Evolutionary conservation across 2,888 invertebrate species (phyloP).

Genomic region (Diplolepis rosae): DNA sequence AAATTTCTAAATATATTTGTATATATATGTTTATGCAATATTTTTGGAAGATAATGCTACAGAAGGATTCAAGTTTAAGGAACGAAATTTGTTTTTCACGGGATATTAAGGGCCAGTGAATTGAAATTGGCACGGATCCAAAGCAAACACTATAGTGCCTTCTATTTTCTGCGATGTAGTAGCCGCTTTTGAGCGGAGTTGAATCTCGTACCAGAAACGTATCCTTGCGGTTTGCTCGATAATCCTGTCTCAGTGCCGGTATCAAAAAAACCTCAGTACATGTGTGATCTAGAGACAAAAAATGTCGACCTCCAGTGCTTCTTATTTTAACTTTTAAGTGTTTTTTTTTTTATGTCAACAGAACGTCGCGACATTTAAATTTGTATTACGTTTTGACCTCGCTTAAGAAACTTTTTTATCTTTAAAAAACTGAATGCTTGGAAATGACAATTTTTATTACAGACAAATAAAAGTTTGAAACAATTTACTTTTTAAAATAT

Average conservation of each 20-base stretch:
- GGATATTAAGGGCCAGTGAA: conserved; percentile 47
- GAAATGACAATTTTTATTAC: neutral
- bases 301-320: neutral
- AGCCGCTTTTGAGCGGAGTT: conserved; percentile 44
- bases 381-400: neutral
- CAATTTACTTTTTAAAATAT: no score
- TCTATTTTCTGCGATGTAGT: conserved; percentile 65
- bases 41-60: neutral
- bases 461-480: no score
- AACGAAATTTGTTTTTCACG: conserved; percentile 36
- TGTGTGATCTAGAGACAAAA: neutral
- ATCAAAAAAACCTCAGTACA: neutral
- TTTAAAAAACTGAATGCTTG: neutral
- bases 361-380: neutral
- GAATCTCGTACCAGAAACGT: conserved; percentile 33
- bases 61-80: conserved; percentile 1
- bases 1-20: neutral
- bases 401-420: neutral
- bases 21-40: neutral
- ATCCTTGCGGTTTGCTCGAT: conserved; percentile 33
- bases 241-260: conserved; percentile 19
- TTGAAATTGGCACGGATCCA: conserved; percentile 62
- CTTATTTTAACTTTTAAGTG: neutral
- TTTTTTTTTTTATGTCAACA: neutral
- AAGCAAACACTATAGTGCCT: conserved; percentile 55